Evolutionary conservation across 2,113 vertebrate species (phyloP), one percentile per base, ranked within the genome.

Genomic region (Ochotona princeps): DNA sequence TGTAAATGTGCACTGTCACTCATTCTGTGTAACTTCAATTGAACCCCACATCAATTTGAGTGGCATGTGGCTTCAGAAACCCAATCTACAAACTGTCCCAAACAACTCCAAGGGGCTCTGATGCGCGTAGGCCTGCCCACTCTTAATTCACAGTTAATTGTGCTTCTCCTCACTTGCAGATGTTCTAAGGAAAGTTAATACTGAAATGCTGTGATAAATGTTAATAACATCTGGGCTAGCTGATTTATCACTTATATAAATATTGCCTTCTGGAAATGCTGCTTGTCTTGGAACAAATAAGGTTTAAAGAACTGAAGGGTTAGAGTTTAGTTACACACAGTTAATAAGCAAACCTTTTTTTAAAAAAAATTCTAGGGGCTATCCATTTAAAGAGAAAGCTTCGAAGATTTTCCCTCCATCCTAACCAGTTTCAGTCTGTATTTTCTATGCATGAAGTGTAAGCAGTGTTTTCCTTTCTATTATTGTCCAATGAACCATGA

Each of bases 401-500:
- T 11, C 78, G 8, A 86, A 86, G 8, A 18, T 15, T 30, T 1
- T 32, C 76, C n/a, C n/a, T 38, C 74, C 70, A 32, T 72, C 35
- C 87, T 91, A 80, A 92, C 9, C 80, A 26, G 32, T n/a, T 89
- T 93, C 89, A 67, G 21, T 89, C 32, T 92, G 8, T 69, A 65
- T 94, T 93, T 96, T 28, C 25, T 92, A 38, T 83, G 30, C 72
- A 88, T 70, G 60, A 67, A 89, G 92, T 93, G 32, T 47, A n/a
- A 89, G 90, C 69, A 73, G 70, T 13, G 32, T 96, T 92, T 91
- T 93, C 57, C 63, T 83, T 89, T 66, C 60, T 88, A 11, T 90
- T 90, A 95, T 80, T 84, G 72, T 66, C 81, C 67, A 93, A 65
- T 84, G 67, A 95, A 91, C 75, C 83, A 93, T 75, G 26, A 76